phyloP scores from a whole-genome alignment of 2,113 vertebrate species.

The Philantomba maxwellii region DNA sequence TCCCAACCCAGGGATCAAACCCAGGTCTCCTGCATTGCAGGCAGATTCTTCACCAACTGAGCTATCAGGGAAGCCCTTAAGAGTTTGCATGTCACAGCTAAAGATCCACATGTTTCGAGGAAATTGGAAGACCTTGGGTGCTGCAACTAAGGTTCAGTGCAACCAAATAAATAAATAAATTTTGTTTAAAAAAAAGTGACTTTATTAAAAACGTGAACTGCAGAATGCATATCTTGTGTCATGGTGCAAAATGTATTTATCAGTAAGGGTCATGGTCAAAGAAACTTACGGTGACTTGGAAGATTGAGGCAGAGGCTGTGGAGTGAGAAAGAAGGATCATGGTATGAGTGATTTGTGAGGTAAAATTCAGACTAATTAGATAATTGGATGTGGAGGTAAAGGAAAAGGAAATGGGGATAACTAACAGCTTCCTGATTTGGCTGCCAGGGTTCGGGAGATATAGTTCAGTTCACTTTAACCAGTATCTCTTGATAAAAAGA shows the following conservation, averaged over 20 bases:
- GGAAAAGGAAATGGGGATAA: neutral
- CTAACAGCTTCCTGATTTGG: neutral
- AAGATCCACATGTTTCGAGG: neutral
- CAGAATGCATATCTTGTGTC: neutral
- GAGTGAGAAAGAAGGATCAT: neutral
- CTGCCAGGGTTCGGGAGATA: neutral
- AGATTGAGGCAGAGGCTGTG: neutral
- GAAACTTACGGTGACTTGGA: neutral
- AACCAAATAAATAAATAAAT: neutral
- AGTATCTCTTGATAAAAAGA: neutral
- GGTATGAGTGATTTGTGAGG: neutral
- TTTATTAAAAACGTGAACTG: neutral
- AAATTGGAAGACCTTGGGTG: neutral
- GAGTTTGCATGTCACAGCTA: neutral
- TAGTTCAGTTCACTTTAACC: neutral
- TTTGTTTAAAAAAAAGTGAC: neutral
- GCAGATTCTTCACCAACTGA: too few relatives aligned
- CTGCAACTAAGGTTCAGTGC: neutral
- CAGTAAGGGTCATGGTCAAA: neutral
- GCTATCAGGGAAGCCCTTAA: too few relatives aligned
- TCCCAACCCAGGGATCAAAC: neutral
- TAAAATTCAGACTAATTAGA: neutral
- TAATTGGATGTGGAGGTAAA: neutral
- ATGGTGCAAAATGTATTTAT: neutral
- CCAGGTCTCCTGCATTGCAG: neutral